Conservation (phyloP, 2,888 invertebrate genomes). For the Synergus itoensis region DNA sequence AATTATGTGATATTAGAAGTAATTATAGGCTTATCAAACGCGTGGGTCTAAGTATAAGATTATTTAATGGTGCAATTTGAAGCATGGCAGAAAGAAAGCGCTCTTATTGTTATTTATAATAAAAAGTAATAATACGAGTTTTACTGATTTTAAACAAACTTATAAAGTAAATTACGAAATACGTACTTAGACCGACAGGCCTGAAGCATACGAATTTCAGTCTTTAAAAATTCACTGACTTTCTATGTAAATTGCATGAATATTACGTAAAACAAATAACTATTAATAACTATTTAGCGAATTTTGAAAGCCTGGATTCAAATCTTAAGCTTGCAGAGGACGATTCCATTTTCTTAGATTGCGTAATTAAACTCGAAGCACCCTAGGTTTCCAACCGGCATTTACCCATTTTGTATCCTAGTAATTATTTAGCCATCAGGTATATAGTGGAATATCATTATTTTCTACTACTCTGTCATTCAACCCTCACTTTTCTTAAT, state of each 20-base stretch:
- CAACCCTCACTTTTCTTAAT: neutral
- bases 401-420: conserved; percentile 60
- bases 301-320: too few relatives aligned
- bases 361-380: neutral
- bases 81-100: neutral
- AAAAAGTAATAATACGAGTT: too few relatives aligned
- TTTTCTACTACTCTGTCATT: neutral
- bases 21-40: conserved; percentile 57
- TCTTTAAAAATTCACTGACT: too few relatives aligned
- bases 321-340: neutral
- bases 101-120: neutral
- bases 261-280: too few relatives aligned
- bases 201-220: too few relatives aligned
- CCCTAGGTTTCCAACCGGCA: conserved; percentile 49
- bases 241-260: too few relatives aligned
- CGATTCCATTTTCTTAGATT: neutral
- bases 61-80: neutral
- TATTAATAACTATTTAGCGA: too few relatives aligned
- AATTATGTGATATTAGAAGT: conserved; percentile 58
- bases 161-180: neutral
- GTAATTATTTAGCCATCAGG: conserved; percentile 67
- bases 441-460: neutral
- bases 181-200: too few relatives aligned
- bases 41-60: conserved; percentile 13
- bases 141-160: too few relatives aligned